These are phyloP conservation scores for Chloroceryle inda DNA, from an alignment of 2,797 vertebrate genomes.

Conservation along the genomic window DNA sequence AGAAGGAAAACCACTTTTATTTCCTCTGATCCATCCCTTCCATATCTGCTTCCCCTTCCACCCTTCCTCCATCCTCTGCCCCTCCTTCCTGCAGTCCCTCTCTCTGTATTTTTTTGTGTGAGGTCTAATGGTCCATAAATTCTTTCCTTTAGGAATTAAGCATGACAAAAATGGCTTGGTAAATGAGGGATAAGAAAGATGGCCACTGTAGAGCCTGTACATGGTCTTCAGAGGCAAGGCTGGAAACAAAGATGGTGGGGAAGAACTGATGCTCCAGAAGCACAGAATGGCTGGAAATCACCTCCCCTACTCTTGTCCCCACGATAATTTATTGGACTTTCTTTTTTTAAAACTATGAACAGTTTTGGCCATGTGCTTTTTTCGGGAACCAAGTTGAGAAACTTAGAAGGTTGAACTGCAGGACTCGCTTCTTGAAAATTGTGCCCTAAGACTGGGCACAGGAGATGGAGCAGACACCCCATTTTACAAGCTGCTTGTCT, in stretches of 20 bases:
- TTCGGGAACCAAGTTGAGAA: not conserved
- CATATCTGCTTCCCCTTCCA: not conserved
- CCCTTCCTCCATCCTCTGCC: not conserved
- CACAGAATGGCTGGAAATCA: not conserved
- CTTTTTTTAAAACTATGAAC: not conserved
- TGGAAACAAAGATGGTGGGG: fast-evolving
- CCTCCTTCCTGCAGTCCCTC: not conserved
- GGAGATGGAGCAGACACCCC: not conserved
- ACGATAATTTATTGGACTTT: not conserved
- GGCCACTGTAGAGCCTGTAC: not conserved
- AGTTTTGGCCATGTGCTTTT: not conserved
- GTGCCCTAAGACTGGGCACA: not conserved
- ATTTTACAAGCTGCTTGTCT: not conserved
- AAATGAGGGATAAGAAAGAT: not conserved
- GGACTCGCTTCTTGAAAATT: not conserved
- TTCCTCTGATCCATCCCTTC: not conserved
- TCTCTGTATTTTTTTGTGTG: not conserved
- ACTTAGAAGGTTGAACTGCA: not conserved
- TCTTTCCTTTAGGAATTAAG: not conserved
- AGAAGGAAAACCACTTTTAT: conserved; percentile 10
- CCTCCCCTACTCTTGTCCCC: not conserved
- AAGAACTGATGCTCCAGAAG: not conserved
- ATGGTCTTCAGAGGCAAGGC: not conserved
- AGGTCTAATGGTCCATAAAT: not conserved
- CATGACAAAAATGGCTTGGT: not conserved